Percentiles rank a stretch among this genome's conserved stretches.
Conservation (phyloP, 2,797 vertebrate genomes). For the Melanotaenia nigrans region DNA sequence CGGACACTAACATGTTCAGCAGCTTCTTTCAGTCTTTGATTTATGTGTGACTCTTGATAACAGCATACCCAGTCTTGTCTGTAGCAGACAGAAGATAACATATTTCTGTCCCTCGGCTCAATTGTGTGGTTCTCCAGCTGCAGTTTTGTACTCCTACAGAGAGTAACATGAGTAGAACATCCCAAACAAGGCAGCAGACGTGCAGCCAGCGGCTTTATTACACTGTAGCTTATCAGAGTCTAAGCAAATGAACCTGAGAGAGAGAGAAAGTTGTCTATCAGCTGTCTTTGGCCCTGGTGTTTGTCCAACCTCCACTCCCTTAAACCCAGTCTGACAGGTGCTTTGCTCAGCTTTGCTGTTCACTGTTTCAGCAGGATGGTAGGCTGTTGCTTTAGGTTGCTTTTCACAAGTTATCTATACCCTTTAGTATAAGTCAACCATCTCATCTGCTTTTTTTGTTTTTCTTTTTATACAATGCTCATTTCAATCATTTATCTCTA, state of each 20-base stretch:
- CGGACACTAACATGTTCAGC: background rate
- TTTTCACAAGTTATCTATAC: background rate
- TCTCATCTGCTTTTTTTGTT: background rate
- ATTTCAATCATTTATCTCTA: background rate
- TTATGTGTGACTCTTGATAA: background rate
- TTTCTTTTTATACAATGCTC: background rate
- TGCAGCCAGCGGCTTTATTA: constrained; percentile 51
- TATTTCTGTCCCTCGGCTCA: constrained; percentile 4
- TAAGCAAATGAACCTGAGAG: constrained; percentile 66
- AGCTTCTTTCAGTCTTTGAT: constrained; percentile 5
- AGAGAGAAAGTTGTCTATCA: constrained; percentile 66
- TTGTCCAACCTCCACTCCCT: constrained; percentile 71
- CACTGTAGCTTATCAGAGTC: constrained; percentile 61
- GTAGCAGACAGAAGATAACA: background rate
- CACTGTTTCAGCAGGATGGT: constrained; percentile 42
- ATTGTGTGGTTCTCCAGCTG: background rate
- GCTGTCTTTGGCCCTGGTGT: constrained; percentile 70
- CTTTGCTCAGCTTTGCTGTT: constrained; percentile 56
- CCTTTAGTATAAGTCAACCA: background rate
- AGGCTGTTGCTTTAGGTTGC: constrained; percentile 11
- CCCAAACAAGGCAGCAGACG: constrained; percentile 47
- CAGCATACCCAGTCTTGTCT: constrained; percentile 2
- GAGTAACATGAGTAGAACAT: constrained; percentile 53
- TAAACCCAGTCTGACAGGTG: constrained; percentile 75
- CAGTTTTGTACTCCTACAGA: constrained; percentile 29